A percentile compares a stretch with the other conserved stretches of the same genome.
phyloP scores from a whole-genome alignment of 2,797 vertebrate species.

The Sandelia bainsii region DNA sequence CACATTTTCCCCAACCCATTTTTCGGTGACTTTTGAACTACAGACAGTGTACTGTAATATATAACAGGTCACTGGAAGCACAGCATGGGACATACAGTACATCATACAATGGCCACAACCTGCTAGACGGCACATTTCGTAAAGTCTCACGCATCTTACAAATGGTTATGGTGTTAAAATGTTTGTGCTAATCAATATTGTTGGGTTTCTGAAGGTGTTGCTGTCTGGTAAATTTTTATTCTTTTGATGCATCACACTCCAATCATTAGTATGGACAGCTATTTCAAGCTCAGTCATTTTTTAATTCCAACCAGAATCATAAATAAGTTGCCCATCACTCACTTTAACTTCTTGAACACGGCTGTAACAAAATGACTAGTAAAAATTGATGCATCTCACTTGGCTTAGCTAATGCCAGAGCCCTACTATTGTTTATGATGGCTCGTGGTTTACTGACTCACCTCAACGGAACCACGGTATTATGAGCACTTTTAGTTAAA shows the following conservation, averaged over 20 bases:
- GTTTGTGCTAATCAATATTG: neutral
- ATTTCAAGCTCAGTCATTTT: neutral
- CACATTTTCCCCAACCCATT: slow-evolving; percentile 23
- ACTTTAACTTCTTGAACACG: neutral
- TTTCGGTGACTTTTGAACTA: slow-evolving; percentile 41
- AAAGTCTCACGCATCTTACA: neutral
- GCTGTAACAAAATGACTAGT: neutral
- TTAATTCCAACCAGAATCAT: neutral
- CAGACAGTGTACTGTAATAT: slow-evolving; percentile 31
- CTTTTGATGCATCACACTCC: neutral
- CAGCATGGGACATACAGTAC: neutral
- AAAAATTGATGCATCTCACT: neutral
- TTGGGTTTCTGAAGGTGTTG: neutral
- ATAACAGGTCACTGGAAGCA: slow-evolving; percentile 32
- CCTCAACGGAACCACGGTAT: neutral
- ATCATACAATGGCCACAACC: neutral
- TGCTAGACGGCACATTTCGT: slow-evolving; percentile 6
- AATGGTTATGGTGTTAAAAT: neutral
- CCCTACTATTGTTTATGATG: neutral
- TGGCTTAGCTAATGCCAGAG: neutral
- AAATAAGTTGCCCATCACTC: neutral
- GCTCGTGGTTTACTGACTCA: neutral
- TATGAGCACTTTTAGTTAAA: neutral
- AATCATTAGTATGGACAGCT: neutral
- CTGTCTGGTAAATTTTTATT: neutral